Percentiles rank a stretch among this genome's conserved stretches.
Conservation (phyloP, 2,113 vertebrate genomes). For the Nothocercus julius region DNA sequence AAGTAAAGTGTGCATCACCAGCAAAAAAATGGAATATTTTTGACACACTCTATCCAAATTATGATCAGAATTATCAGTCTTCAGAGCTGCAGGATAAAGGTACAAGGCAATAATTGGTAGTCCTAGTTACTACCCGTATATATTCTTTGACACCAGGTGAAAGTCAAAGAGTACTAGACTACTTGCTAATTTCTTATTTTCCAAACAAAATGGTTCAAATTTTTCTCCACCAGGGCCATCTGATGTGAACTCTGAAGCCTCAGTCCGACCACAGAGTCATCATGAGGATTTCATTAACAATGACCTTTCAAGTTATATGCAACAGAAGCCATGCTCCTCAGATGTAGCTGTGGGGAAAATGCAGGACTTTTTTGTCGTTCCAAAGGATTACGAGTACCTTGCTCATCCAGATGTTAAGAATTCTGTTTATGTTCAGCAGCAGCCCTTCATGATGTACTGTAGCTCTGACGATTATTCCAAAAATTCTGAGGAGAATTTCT, state of each 20-base stretch:
- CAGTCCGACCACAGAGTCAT: background rate
- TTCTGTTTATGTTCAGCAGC: background rate
- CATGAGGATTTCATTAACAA: background rate
- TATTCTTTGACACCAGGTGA: conserved; percentile 6
- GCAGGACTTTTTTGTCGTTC: background rate
- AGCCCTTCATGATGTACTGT: background rate
- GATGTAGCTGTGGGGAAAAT: background rate
- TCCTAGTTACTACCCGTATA: background rate
- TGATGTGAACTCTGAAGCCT: conserved; percentile 15
- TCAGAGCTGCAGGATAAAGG: background rate
- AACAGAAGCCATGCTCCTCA: conserved; percentile 23
- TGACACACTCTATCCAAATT: background rate
- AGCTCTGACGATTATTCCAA: background rate
- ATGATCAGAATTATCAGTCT: conserved; percentile 19
- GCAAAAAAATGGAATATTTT: conserved; percentile 4
- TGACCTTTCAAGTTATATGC: conserved; percentile 5
- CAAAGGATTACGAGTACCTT: conserved; percentile 13
- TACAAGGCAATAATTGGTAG: conserved; percentile 7
- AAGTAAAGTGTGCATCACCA: background rate
- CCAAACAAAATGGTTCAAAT: conserved; percentile 12
- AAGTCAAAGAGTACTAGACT: background rate
- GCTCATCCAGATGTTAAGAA: background rate
- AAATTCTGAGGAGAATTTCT: background rate
- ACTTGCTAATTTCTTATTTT: background rate
- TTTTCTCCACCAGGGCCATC: conserved; percentile 50